Evolutionary conservation across 2,888 invertebrate species (phyloP).

Genomic region (Apoderus coryli): DNA sequence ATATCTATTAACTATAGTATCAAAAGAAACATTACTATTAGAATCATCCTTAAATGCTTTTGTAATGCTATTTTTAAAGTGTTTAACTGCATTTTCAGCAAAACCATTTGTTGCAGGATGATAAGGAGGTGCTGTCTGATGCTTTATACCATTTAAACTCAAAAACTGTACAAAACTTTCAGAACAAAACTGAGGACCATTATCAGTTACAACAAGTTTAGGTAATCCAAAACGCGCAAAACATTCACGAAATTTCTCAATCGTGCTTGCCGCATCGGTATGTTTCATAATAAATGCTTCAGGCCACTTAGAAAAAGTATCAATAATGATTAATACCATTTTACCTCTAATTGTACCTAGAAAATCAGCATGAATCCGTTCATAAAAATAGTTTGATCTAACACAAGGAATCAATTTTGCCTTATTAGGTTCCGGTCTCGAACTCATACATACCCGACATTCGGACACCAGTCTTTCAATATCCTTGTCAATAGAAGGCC

Average conservation of each 20-base stretch:
- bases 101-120: conserved; percentile 9
- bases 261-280: conserved; percentile 1
- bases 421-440: conserved; percentile 7
- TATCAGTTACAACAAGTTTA: conserved; percentile 16
- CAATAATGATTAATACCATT: conserved; percentile 17
- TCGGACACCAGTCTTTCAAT: conserved; percentile 1
- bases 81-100: conserved; percentile 1
- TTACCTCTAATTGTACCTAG: conserved; percentile 22
- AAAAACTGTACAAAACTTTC: conserved; percentile 16
- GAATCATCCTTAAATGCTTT: conserved; percentile 4
- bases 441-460: background rate
- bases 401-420: conserved; percentile 5
- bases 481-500: conserved; percentile 4
- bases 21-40: conserved; percentile 4
- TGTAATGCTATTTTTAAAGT: background rate
- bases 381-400: conserved; percentile 12
- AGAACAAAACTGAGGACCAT: conserved; percentile 17
- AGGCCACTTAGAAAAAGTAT: conserved; percentile 30
- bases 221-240: conserved; percentile 18
- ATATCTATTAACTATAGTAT: conserved; percentile 1
- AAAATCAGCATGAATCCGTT: conserved; percentile 30
- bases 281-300: conserved; percentile 21
- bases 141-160: conserved; percentile 14
- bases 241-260: conserved; percentile 14
- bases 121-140: conserved; percentile 14